These are phyloP conservation scores for Myotis brandtii DNA, from an alignment of 2,113 vertebrate genomes.

Conservation along the genomic window DNA sequence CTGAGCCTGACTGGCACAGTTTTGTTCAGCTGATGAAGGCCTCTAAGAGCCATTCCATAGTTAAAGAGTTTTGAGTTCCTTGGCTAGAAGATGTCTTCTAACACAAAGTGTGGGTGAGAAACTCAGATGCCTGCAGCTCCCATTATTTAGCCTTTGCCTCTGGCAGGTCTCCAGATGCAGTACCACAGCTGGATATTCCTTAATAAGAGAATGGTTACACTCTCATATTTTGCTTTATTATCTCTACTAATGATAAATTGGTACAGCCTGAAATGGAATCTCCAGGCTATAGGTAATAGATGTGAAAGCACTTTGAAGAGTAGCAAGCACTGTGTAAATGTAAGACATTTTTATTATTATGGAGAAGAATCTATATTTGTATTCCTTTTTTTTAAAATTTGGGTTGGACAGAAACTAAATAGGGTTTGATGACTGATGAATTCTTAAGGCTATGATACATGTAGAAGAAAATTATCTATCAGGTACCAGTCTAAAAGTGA, in stretches of 20 bases:
- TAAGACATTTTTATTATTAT: conserved; percentile 63
- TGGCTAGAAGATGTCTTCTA: conserved; percentile 47
- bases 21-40: background rate
- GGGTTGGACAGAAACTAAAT: conserved; percentile 55
- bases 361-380: conserved; percentile 64
- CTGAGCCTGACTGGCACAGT: background rate
- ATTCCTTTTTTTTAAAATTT: conserved; percentile 49
- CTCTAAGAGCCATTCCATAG: background rate
- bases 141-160: conserved; percentile 63
- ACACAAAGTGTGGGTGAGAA: background rate
- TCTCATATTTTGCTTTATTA: conserved; percentile 67
- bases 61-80: conserved; percentile 46
- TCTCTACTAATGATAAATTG: conserved; percentile 66
- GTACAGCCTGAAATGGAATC: conserved; percentile 67
- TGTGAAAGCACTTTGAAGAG: conserved; percentile 57
- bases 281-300: conserved; percentile 74
- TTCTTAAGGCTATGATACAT: conserved; percentile 56
- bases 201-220: conserved; percentile 61
- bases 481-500: conserved; percentile 25
- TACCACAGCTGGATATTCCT: conserved; percentile 53
- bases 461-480: conserved; percentile 59
- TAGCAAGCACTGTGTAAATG: conserved; percentile 36
- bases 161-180: conserved; percentile 38
- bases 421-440: conserved; percentile 65
- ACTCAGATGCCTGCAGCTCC: conserved; percentile 20